Evolutionary conservation across 1,140 invertebrate species (phyloP).

Genomic region (Akabosia matsudoensis): DNA sequence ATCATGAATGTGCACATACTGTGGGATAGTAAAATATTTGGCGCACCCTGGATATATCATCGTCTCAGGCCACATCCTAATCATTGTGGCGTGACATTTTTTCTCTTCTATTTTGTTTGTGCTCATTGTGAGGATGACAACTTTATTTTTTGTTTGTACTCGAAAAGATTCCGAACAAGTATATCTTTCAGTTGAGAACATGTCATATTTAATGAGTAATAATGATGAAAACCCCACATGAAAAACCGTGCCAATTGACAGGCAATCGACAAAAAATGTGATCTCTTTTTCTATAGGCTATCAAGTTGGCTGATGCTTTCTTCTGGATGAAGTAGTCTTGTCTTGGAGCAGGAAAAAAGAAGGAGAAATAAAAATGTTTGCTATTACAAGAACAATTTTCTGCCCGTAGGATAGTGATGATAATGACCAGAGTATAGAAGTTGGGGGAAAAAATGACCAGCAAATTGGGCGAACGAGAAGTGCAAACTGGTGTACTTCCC

Average conservation of each 20-base stretch:
- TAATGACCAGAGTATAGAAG: background rate
- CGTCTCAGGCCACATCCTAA: background rate
- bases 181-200: background rate
- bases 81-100: background rate
- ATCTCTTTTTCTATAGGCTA: too few relatives aligned
- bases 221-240: background rate
- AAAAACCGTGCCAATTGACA: too few relatives aligned
- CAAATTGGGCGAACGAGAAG: constrained; percentile 10
- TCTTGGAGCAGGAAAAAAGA: background rate
- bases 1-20: too few relatives aligned
- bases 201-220: background rate
- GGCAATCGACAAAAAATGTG: too few relatives aligned
- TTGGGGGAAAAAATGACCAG: background rate
- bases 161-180: too few relatives aligned
- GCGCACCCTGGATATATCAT: background rate
- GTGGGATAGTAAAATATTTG: background rate
- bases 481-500: background rate
- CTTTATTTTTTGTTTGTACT: too few relatives aligned
- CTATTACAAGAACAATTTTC: background rate
- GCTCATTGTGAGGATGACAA: too few relatives aligned
- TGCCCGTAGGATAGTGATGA: background rate
- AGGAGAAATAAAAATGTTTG: background rate
- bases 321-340: too few relatives aligned
- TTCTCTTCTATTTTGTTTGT: background rate
- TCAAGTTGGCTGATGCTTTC: too few relatives aligned